Conservation (phyloP, 2,797 vertebrate genomes). For the Clarias pachynema region DNA sequence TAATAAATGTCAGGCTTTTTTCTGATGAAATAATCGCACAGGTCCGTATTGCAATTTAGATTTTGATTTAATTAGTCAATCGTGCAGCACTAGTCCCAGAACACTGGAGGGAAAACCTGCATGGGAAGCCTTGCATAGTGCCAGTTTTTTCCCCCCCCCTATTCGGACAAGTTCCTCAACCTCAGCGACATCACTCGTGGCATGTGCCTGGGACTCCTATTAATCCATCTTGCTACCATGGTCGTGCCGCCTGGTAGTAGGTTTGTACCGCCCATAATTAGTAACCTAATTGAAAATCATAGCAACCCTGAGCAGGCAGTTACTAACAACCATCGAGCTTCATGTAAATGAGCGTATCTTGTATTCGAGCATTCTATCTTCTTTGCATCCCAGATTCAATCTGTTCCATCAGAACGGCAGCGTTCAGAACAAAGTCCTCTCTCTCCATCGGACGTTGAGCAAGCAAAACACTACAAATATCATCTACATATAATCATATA, state of each 20-base stretch:
- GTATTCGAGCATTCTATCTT: background rate
- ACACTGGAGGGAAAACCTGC: background rate
- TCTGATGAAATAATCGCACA: too few relatives aligned
- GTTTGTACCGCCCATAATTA: background rate
- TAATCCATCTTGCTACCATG: background rate
- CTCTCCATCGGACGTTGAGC: too few relatives aligned
- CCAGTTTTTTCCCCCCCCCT: too few relatives aligned
- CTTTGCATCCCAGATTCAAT: background rate
- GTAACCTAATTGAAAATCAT: background rate
- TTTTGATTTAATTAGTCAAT: too few relatives aligned
- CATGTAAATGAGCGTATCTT: background rate
- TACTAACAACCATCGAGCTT: background rate
- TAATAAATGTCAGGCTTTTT: too few relatives aligned
- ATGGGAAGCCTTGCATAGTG: too few relatives aligned
- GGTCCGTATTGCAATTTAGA: too few relatives aligned
- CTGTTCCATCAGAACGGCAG: background rate
- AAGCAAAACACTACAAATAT: background rate
- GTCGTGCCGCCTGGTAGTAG: too few relatives aligned
- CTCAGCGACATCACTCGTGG: background rate
- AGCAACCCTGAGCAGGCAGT: background rate
- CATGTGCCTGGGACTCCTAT: background rate
- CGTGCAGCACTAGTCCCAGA: background rate
- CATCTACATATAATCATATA: background rate
- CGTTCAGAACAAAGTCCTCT: background rate
- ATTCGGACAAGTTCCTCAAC: background rate